Evolutionary conservation across 2,888 invertebrate species (phyloP), one percentile per base, ranked within the genome.

Genomic region (Caradrina kadenii): DNA sequence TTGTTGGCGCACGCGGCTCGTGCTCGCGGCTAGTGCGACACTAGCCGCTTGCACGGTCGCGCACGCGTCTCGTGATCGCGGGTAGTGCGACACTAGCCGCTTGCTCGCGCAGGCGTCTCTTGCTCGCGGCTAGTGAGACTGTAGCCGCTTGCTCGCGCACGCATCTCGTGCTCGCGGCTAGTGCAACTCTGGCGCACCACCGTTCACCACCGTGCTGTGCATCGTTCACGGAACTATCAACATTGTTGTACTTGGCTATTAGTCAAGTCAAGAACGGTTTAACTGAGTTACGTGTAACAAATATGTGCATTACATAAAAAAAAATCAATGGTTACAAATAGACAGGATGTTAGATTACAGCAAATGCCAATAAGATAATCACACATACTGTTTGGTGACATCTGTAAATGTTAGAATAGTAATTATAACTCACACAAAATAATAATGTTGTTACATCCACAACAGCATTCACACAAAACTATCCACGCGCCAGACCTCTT

Each of bases 401-500:
- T 56, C n/a, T 45, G 53, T 62, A 63, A 66, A 76, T 42, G 48
- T 74, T 74, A 69, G 59, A 64, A 56, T 42, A 53, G 42, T 64
- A 58, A 70, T 26, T 63, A 55, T 50, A 64, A 58, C 59, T 58
- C 78, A 49, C 52, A 56, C 35, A 49, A 31, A 42, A 22, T 42
- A 26, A 56, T 10, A 22, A 54, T 42, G 11, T 66, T 53, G 26
- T 52, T 60, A 63, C 39, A 58, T 66, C 62, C 58, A 58, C 54
- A 48, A 53, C 68, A 49, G 52, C 69, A 65, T 60, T 63, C 74
- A 68, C 19, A 35, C 26, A 35, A 74, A 69, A 76, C 67, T 45
- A 68, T 77, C 72, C 79, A 80, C 75, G 86, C 86, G 85, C 84
- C 87, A 86, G 83, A 84, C 75, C 76, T 63, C 68, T 26, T 72